These are phyloP conservation scores for Volucella bombylans DNA, from an alignment of 2,888 invertebrate genomes.

Conservation along the genomic window DNA sequence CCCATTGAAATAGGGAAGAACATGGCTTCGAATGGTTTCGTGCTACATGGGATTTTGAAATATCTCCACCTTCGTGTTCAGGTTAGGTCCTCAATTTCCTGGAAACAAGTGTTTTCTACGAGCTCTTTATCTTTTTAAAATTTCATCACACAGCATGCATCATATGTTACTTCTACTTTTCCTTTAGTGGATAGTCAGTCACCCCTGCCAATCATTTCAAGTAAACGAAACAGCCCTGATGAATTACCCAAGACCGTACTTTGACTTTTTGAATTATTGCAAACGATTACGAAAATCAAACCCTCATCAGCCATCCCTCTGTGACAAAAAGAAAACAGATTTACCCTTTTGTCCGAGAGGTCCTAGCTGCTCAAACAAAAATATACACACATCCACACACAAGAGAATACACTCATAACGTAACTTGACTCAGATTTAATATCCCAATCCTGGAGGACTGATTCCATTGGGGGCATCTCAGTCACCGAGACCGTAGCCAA, in stretches of 20 bases:
- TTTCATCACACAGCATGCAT: slow-evolving; percentile 26
- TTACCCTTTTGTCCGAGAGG: slow-evolving; percentile 18
- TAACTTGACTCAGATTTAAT: slow-evolving; percentile 67
- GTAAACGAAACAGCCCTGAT: slow-evolving; percentile 35
- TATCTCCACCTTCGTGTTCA: slow-evolving; percentile 3
- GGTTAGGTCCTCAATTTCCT: not conserved
- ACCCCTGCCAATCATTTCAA: slow-evolving; percentile 1
- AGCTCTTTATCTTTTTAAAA: slow-evolving; percentile 4
- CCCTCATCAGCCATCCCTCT: slow-evolving; percentile 51
- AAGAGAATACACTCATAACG: slow-evolving; percentile 42
- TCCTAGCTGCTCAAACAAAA: not conserved
- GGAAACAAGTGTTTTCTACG: not conserved
- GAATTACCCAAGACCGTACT: slow-evolving; percentile 52
- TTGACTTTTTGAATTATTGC: slow-evolving; percentile 57
- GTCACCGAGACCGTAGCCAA: slow-evolving; percentile 16
- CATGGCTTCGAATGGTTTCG: no score
- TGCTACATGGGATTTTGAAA: not conserved
- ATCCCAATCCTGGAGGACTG: slow-evolving; percentile 59
- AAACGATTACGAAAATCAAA: slow-evolving; percentile 63
- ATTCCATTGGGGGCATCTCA: slow-evolving; percentile 27
- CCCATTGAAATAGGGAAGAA: no score
- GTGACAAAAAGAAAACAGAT: slow-evolving; percentile 15
- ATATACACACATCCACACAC: slow-evolving; percentile 1
- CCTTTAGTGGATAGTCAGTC: not conserved
- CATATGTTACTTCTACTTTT: slow-evolving; percentile 21